Conservation (phyloP, 2,113 vertebrate species). For the Sialia sialis region DNA sequence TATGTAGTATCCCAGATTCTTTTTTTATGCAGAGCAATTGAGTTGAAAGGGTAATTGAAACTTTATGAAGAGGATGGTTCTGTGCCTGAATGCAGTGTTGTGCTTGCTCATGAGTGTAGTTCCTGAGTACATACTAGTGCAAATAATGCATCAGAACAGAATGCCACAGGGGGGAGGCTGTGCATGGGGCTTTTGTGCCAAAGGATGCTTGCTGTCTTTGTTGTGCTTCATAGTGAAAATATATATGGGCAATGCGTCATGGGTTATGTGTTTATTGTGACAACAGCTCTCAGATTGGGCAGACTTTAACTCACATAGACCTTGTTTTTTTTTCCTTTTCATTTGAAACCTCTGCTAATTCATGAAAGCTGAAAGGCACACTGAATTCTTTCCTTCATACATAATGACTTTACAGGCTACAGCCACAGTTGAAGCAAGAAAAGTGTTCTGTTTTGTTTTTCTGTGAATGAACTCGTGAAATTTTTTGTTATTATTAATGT, state of each 20-base stretch:
- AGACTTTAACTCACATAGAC: not conserved
- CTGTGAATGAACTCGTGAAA: not conserved
- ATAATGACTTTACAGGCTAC: slow-evolving; percentile 26
- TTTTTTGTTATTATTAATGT: not conserved
- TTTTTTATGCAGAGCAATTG: not conserved
- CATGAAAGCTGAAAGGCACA: slow-evolving; percentile 37
- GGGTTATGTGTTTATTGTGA: not conserved
- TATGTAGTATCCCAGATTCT: not conserved
- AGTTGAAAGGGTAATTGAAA: slow-evolving; percentile 46
- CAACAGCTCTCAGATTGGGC: not conserved
- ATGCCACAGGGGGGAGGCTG: not conserved
- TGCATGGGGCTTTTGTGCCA: not conserved
- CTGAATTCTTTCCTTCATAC: slow-evolving; percentile 57
- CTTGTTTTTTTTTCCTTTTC: slow-evolving; percentile 21
- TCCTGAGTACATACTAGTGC: not conserved
- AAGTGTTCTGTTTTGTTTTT: not conserved
- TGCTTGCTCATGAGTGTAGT: not conserved
- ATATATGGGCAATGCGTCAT: not conserved
- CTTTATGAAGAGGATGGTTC: slow-evolving; percentile 7
- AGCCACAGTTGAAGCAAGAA: not conserved
- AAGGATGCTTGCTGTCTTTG: not conserved
- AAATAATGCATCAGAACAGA: not conserved
- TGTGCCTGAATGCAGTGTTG: not conserved
- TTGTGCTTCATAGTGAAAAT: not conserved
- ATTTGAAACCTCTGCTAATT: slow-evolving; percentile 50